Evolutionary conservation across 1,140 invertebrate species (phyloP).

Genomic region (Drosophila sp.): DNA sequence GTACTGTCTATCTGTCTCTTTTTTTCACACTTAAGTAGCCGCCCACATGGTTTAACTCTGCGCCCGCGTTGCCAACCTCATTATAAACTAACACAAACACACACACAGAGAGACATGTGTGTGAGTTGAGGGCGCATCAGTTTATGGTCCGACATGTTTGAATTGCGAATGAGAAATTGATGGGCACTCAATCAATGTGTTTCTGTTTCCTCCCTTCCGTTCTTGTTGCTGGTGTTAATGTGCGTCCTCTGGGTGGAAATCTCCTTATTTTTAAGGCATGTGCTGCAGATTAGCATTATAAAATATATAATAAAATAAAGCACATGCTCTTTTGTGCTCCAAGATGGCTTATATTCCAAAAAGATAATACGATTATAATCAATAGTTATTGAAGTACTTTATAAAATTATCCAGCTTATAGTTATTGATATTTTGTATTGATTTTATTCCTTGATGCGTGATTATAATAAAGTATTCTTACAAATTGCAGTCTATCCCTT

Average conservation of each 20-base stretch:
- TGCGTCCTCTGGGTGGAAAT: constrained; percentile 40
- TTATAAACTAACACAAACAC: constrained; percentile 65
- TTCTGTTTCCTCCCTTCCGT: constrained; percentile 7
- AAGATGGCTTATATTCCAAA: too few relatives aligned
- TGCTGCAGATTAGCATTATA: constrained; percentile 58
- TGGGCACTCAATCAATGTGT: constrained; percentile 81
- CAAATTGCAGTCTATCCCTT: too few relatives aligned
- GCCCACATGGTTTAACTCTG: constrained; percentile 30
- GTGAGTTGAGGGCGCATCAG: constrained; percentile 38
- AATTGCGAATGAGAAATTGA: constrained; percentile 82
- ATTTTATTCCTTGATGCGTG: too few relatives aligned
- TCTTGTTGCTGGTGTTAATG: constrained; percentile 60
- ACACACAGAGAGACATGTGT: background rate
- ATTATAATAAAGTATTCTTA: too few relatives aligned
- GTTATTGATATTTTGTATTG: too few relatives aligned
- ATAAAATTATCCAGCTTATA: background rate
- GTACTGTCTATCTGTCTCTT: background rate
- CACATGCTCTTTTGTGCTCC: background rate
- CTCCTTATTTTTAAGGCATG: constrained; percentile 36
- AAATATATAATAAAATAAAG: constrained; percentile 13
- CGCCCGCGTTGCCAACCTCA: constrained; percentile 40
- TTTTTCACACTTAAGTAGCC: constrained; percentile 16
- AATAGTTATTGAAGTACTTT: too few relatives aligned
- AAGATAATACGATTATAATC: too few relatives aligned
- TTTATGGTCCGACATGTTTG: constrained; percentile 80